Evolutionary conservation across 1,140 invertebrate genomes (phyloP).

Genomic region (Bombus picipes): DNA sequence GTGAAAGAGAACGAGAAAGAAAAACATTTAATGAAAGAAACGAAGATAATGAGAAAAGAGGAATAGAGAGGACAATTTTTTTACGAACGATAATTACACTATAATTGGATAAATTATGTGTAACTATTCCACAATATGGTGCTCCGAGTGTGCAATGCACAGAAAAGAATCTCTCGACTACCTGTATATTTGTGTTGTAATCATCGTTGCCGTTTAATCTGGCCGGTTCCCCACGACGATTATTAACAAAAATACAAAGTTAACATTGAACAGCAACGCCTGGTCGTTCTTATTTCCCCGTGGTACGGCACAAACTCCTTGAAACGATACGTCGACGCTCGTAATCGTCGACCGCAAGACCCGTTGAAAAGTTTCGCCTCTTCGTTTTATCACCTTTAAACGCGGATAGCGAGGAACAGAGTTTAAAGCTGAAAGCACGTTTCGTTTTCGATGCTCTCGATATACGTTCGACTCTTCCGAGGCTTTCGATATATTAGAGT

Average conservation of each 20-base stretch:
- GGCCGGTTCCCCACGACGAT: conserved; percentile 64
- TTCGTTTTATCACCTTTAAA: conserved; percentile 6
- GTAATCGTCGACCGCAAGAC: background rate
- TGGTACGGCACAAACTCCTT: background rate
- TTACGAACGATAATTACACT: conserved; percentile 76
- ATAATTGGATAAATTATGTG: conserved; percentile 78
- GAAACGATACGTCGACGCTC: background rate
- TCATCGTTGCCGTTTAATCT: conserved; percentile 70
- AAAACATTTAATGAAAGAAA: conserved; percentile 3
- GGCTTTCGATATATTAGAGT: background rate
- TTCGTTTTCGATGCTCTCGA: background rate
- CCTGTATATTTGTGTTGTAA: conserved; percentile 77
- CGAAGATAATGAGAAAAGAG: background rate
- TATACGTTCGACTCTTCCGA: too few relatives aligned
- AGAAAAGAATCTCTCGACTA: conserved; percentile 75
- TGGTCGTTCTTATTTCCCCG: background rate
- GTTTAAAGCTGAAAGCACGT: conserved; percentile 30
- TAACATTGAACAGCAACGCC: conserved; percentile 58
- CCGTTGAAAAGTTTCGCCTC: background rate
- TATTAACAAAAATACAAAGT: conserved; percentile 72
- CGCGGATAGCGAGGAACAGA: background rate
- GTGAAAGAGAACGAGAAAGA: background rate
- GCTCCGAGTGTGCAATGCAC: conserved; percentile 80
- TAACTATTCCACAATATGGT: conserved; percentile 74
- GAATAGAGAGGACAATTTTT: conserved; percentile 75